These are phyloP conservation scores for Aspidiotus rigidus DNA, from an alignment of 2,888 invertebrate genomes.

Conservation along the genomic window DNA sequence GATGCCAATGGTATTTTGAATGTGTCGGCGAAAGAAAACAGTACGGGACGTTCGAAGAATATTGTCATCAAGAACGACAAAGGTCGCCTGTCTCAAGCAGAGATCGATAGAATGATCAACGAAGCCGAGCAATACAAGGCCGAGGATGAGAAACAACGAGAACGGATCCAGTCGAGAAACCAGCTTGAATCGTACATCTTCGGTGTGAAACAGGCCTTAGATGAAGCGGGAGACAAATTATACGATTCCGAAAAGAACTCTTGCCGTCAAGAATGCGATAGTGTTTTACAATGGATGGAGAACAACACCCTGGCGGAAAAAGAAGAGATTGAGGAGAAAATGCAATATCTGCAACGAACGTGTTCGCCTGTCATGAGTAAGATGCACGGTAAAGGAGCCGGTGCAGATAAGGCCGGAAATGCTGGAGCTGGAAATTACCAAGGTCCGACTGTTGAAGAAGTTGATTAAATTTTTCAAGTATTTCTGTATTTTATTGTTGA, in stretches of 20 bases:
- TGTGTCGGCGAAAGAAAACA: slow-evolving; percentile 43
- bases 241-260: slow-evolving; percentile 43
- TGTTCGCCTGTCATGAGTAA: slow-evolving; percentile 45
- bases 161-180: slow-evolving; percentile 46
- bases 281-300: slow-evolving; percentile 46
- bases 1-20: slow-evolving; percentile 47
- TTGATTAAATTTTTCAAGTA: slow-evolving; percentile 14
- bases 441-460: slow-evolving; percentile 24
- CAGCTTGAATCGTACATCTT: slow-evolving; percentile 44
- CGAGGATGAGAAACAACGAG: slow-evolving; percentile 43
- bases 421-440: neutral
- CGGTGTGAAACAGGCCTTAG: slow-evolving; percentile 42
- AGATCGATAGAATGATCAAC: slow-evolving; percentile 46
- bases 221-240: slow-evolving; percentile 43
- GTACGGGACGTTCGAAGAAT: slow-evolving; percentile 44
- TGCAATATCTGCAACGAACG: slow-evolving; percentile 44
- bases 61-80: slow-evolving; percentile 47
- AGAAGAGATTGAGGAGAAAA: slow-evolving; percentile 44
- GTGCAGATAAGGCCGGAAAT: slow-evolving; percentile 11
- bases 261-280: slow-evolving; percentile 42
- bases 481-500: no score
- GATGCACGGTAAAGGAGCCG: slow-evolving; percentile 38
- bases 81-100: slow-evolving; percentile 46
- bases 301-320: slow-evolving; percentile 46
- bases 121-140: slow-evolving; percentile 43